Evolutionary conservation across 2,888 invertebrate genomes (phyloP), one percentile per base, ranked within the genome.

Genomic region (Dynastes hyllus): DNA sequence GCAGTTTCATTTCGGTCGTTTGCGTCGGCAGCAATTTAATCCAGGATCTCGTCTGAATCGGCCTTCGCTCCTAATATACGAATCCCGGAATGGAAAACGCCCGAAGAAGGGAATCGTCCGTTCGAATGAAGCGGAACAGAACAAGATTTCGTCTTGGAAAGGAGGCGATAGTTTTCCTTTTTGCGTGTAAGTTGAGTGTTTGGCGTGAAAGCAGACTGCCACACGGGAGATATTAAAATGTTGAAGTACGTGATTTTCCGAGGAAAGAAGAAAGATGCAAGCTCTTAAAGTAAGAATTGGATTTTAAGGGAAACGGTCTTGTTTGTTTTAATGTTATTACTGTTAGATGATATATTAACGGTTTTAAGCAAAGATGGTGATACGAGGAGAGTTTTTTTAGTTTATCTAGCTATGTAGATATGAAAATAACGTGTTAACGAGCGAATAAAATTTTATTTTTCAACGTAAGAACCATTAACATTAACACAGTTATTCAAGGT

Each of bases 11-110:
- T 63, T 63, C 32, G 27, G 63, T 11, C 63, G 63, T 63, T 63
- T 32, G 32, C 63, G 63, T 63, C 32, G 63, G 63, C 63, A 29
- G 63, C 63, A 63, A 63, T 63, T 63, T 63, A 63, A 63, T 63
- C 32, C 63, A 32, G 63, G 29, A 63, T 63, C 63, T 63, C 63
- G 63, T 45, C 45, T n/a, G 63, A 63, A 63, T 63, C 63, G 32
- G 63, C 63, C 63, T 32, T 63, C 29, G 32, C 29, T 63, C 45
- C 45, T 45, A 45, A 45, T 45, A 45, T 45, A 45, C 45, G 45
- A 63, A 29, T 29, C 32, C 29, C 27, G 29, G 32, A 32, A 63
- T 63, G 63, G 32, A 63, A 63, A 63, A 32, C 16, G 63, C 29
- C 29, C n/a, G 63, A 63, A 63, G 63, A 63, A 32, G 45, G 45